Base-by-base conservation (phyloP, 2,797 vertebrate genomes). In the Chrysocyon brachyurus region DNA sequence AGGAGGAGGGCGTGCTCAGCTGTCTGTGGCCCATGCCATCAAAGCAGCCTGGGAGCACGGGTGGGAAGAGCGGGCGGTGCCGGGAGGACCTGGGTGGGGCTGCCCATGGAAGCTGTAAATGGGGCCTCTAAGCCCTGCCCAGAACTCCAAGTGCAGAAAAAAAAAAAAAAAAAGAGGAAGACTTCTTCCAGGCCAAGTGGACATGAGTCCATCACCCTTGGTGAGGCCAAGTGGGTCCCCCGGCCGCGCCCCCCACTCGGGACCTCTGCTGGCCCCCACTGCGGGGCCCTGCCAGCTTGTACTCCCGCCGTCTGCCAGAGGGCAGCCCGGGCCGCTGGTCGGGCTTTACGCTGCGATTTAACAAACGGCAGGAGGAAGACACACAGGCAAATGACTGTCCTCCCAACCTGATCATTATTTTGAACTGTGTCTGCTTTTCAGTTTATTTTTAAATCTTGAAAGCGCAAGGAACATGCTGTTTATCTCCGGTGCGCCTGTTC, bases 381-480 rank as follows among this genome's bases (percentile, higher is more conserved):
- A 12, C 19, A 1, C 72, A 46, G 85, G 61, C 77, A 22, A n/a
- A 36, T 4, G 15, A 24, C 54, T 22, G 19, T 46, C 66, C 46
- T 46, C 72, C 88, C 6, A 2, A 64, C 56, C 72, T 5, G 77
- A 4, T 36, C 7, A 0, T 63, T 89, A 49, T 96, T 91, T 87
- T 94, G 95, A 94, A 73, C 81, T 12, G 21, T 46, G 87, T 88
- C 85, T 70, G 9, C 26, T 52, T 57, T 78, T 68, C n/a, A 3
- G 54, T 92, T 89, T 97, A 59, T 95, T 94, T 90, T 96, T 90
- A 28, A 84, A 87, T 78, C 84, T 86, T 3, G 0, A 15, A 46
- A 59, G 49, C 46, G 12, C 19, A 22, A 15, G 66, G 91, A 86
- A 49, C 40, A 9, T 1, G 3, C 77, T 12, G 22, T 78, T 73